Percentiles rank a stretch among this genome's conserved stretches.
Evolutionary conservation across 2,888 invertebrate species (phyloP).

Genomic region (Trilocha varians): DNA sequence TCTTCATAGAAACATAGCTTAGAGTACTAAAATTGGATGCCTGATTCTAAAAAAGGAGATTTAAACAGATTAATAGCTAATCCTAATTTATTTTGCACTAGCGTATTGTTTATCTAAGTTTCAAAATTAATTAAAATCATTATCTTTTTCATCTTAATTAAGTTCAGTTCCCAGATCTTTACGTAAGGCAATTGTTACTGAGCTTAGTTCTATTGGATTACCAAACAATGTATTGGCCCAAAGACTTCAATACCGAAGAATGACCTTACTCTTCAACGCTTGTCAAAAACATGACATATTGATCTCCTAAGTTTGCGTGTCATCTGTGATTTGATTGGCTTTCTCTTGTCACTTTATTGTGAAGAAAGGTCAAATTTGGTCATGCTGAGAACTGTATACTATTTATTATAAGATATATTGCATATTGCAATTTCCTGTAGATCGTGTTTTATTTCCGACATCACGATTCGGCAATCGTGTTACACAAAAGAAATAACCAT

Average conservation of each 20-base stretch:
- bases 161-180: too few species aligned
- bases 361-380: background rate
- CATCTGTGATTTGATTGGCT: conserved; percentile 2
- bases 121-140: too few species aligned
- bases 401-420: background rate
- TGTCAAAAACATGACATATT: conserved; percentile 13
- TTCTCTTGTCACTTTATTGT: conserved; percentile 2
- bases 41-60: too few species aligned
- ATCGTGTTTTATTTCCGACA: background rate
- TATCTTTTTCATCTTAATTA: too few species aligned
- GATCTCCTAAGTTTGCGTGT: conserved; percentile 3
- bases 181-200: too few species aligned
- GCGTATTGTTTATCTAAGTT: too few species aligned
- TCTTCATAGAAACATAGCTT: background rate
- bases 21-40: too few species aligned
- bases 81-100: too few species aligned
- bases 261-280: background rate
- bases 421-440: background rate
- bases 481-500: background rate
- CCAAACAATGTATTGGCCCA: too few species aligned
- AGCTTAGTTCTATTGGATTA: too few species aligned
- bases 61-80: too few species aligned
- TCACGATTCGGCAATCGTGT: background rate
- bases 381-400: background rate
- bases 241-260: too few species aligned